Base-by-base conservation (phyloP, 2,797 vertebrate genomes). In the Crax fasciolata region DNA sequence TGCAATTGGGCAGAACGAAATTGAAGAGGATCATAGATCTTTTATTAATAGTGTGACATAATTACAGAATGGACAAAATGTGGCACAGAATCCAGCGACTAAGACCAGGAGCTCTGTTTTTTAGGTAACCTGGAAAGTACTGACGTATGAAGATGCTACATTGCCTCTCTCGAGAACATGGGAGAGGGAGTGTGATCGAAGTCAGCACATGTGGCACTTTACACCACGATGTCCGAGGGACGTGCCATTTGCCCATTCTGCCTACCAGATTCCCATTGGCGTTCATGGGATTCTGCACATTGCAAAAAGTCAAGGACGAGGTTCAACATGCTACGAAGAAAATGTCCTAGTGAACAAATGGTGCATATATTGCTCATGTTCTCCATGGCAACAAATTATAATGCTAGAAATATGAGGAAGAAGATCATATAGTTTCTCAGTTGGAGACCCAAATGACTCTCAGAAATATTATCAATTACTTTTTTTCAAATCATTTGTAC, bases 381-480 rank as follows among this genome's bases (percentile, higher is more conserved):
- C 76, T 95, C 91, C 84, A 97, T 93, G 62, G 95, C 78, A 98
- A 97, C 93, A 88, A 97, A 95, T 66, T 78, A 44, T 82, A 73
- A 90, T 55, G 75, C 62, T 84, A 94, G 61, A 96, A 86, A 77
- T 68, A 90, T 4, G 70, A 59, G 15, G 93, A 61, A 68, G 88
- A 87, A 63, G 70, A 92, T 90, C 55, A 55, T 27, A 81, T 39
- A 27, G 75, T 35, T 94, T 76, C 86, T 74, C 93, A 72, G 71
- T 2, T 86, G 78, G 55, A 61, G 51, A 88, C 7, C 52, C 28
- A 67, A 82, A 91, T 27, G 76, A 49, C 62, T 72, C 41, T 48
- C 84, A 74, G 18, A 85, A 86, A 81, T 27, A 76, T 2, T 15
- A 88, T 82, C 63, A 87, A 84, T 74, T 28, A 70, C 13, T 35